phyloP scores from a whole-genome alignment of 2,888 invertebrate genomes.

The Lithosia quadra region DNA sequence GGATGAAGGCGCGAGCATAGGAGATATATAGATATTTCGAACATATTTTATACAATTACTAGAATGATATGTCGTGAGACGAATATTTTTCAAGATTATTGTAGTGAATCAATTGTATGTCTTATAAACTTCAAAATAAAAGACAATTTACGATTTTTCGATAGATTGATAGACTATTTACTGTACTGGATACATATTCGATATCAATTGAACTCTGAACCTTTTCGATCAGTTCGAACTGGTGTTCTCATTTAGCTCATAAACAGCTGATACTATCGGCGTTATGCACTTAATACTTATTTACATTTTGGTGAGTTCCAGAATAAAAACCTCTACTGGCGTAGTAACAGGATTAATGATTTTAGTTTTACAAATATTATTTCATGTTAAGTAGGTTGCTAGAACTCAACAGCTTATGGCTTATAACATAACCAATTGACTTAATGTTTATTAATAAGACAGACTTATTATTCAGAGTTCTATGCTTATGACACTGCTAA shows the following conservation, averaged over 20 bases:
- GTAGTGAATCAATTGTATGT: background rate
- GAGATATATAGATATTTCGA: too few species aligned
- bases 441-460: too few species aligned
- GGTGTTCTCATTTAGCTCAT: slow-evolving; percentile 27
- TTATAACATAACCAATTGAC: too few species aligned
- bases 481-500: too few species aligned
- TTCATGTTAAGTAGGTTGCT: background rate
- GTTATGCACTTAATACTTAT: background rate
- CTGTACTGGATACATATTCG: slow-evolving; percentile 45
- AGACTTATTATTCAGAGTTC: too few species aligned
- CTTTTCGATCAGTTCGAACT: slow-evolving; percentile 37
- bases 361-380: background rate
- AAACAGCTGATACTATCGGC: slow-evolving; percentile 15
- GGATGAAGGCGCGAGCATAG: background rate
- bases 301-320: background rate
- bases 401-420: too few species aligned
- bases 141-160: slow-evolving; percentile 6
- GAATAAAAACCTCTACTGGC: background rate
- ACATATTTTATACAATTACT: too few species aligned
- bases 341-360: too few species aligned
- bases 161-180: background rate
- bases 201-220: slow-evolving; percentile 47
- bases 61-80: background rate
- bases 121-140: background rate
- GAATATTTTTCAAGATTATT: background rate